phyloP scores from a whole-genome alignment of 2,113 vertebrate genomes.

The Dipodomys spectabilis region DNA sequence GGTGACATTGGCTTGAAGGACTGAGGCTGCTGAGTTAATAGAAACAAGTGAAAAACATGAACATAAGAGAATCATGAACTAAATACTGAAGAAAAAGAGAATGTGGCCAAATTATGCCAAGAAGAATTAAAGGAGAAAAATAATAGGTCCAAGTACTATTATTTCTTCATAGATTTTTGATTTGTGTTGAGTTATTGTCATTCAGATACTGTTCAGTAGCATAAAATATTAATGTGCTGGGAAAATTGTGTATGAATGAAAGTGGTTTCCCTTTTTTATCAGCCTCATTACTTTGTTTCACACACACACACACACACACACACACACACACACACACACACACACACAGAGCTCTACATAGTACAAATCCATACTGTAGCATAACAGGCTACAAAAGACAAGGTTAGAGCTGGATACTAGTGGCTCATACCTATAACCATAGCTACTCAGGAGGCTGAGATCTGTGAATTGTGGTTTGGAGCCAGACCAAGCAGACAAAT shows the following conservation, averaged over 20 bases:
- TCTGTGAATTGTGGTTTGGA: too few species aligned
- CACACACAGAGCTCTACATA: not conserved
- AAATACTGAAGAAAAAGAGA: not conserved
- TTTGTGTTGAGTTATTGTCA: constrained; percentile 28
- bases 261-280: not conserved
- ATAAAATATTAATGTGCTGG: not conserved
- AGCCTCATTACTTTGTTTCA: constrained; percentile 29
- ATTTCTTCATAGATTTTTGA: not conserved
- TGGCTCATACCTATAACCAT: too few species aligned
- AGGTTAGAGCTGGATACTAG: too few species aligned
- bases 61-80: not conserved
- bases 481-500: too few species aligned
- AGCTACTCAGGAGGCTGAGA: too few species aligned
- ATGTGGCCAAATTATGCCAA: not conserved
- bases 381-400: not conserved
- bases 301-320: not conserved
- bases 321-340: not conserved
- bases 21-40: not conserved
- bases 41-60: not conserved
- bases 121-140: not conserved
- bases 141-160: not conserved
- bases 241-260: constrained; percentile 42
- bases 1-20: not conserved
- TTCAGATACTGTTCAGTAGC: constrained; percentile 13
- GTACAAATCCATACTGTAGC: not conserved